Percentiles rank a stretch among this genome's conserved stretches.
phyloP scores from a whole-genome alignment of 2,888 invertebrate genomes.

The Podabrus alpinus region DNA sequence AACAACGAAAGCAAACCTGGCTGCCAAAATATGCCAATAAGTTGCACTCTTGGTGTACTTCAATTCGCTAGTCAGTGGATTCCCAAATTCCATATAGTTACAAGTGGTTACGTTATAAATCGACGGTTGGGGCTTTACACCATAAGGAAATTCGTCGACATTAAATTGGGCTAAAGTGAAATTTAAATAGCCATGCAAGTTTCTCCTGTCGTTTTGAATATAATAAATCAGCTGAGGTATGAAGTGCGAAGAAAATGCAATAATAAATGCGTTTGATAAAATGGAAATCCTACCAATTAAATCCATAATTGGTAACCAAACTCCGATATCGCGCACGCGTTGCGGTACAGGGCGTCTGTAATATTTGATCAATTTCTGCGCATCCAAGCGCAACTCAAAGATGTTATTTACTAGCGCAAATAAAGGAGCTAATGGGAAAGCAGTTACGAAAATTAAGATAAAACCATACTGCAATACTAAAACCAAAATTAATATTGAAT shows the following conservation, averaged over 20 bases:
- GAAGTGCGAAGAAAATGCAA: constrained; percentile 84
- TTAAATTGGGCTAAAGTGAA: constrained; percentile 70
- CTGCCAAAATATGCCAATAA: constrained; percentile 76
- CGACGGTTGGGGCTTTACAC: constrained; percentile 45
- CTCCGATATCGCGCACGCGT: constrained; percentile 76
- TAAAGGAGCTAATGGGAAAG: constrained; percentile 83
- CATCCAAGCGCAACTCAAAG: constrained; percentile 82
- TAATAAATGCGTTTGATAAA: constrained; percentile 74
- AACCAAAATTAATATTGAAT: background rate
- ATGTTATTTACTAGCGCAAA: constrained; percentile 83
- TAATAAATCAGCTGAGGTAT: constrained; percentile 77
- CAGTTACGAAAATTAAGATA: constrained; percentile 82
- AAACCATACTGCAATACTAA: constrained; percentile 85
- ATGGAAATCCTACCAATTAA: constrained; percentile 76
- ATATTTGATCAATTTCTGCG: constrained; percentile 77
- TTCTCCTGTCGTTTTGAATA: constrained; percentile 56
- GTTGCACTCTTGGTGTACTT: constrained; percentile 67
- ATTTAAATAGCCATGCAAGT: constrained; percentile 66
- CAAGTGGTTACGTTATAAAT: constrained; percentile 52
- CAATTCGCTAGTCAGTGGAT: constrained; percentile 57
- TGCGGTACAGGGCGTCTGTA: constrained; percentile 75
- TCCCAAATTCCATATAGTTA: constrained; percentile 73
- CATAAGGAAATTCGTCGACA: constrained; percentile 62
- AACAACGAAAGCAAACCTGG: constrained; percentile 74
- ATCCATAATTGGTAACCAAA: constrained; percentile 78